Evolutionary conservation across 2,888 invertebrate genomes (phyloP), one percentile per base, ranked within the genome.

Genomic region (Standfussiana lucernea): DNA sequence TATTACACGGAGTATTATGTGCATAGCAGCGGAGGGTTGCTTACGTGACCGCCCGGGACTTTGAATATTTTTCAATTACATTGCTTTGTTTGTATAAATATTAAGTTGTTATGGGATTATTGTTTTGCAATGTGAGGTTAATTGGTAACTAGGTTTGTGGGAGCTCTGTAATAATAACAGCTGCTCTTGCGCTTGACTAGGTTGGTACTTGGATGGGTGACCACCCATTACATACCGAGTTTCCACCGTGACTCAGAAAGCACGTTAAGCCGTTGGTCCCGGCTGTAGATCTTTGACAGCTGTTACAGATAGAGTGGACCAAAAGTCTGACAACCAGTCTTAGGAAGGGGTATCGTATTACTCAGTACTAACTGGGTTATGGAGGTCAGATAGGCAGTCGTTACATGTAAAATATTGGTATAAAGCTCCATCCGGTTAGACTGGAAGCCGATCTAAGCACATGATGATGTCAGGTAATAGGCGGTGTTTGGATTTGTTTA

Each of bases 1-100:
- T 95, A 94, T 95, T 95, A 95, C 95, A 91, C 85, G 85, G 86
- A 72, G 93, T 92, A 92, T 93, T 93, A 93, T 93, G 93, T 91
- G 92, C 90, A 89, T 90, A 86, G 84, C 80, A 77, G 79, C 73
- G 75, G 82, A 84, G 86, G 88, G 91, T 89, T 86, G 85, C 87
- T 86, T 88, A 93, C 93, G 94, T 93, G 93, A 93, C 90, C 88
- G 75, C 82, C 76, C 82, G 64, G 61, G 73, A 75, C 86, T 89
- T 87, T 87, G 87, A 90, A 89, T 90, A 85, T 85, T 86, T 88
- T 86, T 88, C 88, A 86, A 89, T 90, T 82, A 85, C 73, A 66
- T 79, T 65, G 50, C 70, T 77, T 82, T 83, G 72, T 87, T 84
- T 82, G 65, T 77, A 74, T 77, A 64, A 64, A 64, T 40, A 59